phyloP scores from a whole-genome alignment of 2,113 vertebrate species.

The Ellobius talpinus region DNA sequence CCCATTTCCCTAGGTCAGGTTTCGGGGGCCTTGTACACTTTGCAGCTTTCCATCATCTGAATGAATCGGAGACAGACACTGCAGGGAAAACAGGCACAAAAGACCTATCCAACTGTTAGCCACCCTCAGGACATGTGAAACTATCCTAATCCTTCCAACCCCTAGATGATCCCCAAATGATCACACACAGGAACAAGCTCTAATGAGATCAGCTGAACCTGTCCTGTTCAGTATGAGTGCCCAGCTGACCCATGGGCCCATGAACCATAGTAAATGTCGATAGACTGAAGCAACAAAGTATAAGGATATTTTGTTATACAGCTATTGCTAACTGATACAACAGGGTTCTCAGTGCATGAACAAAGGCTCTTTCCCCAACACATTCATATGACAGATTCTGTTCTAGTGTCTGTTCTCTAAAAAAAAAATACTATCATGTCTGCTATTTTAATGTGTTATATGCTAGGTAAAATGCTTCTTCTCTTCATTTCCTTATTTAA shows the following conservation, averaged over 20 bases:
- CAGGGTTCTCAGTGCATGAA: not conserved
- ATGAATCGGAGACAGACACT: not conserved
- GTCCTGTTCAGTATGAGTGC: not conserved
- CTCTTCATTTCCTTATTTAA: slow-evolving; percentile 18
- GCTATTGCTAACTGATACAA: slow-evolving; percentile 2
- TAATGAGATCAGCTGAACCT: not conserved
- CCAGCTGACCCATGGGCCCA: not conserved
- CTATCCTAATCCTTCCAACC: not conserved
- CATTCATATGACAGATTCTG: not conserved
- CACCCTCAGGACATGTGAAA: not conserved
- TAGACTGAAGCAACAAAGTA: not conserved
- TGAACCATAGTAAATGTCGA: not conserved
- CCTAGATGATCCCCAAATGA: not conserved
- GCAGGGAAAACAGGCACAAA: not conserved
- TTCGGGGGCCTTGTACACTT: not conserved
- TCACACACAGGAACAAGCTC: not conserved
- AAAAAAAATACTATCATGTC: slow-evolving; percentile 17
- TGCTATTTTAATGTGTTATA: not conserved
- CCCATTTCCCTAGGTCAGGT: not conserved
- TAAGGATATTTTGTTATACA: not conserved
- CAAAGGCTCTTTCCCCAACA: not conserved
- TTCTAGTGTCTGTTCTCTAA: not conserved
- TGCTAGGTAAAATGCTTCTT: not conserved
- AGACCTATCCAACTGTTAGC: not conserved
- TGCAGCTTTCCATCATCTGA: not conserved